These are phyloP conservation scores for Dryoscopus gambensis DNA, from an alignment of 2,113 vertebrate species.

Conservation along the genomic window DNA sequence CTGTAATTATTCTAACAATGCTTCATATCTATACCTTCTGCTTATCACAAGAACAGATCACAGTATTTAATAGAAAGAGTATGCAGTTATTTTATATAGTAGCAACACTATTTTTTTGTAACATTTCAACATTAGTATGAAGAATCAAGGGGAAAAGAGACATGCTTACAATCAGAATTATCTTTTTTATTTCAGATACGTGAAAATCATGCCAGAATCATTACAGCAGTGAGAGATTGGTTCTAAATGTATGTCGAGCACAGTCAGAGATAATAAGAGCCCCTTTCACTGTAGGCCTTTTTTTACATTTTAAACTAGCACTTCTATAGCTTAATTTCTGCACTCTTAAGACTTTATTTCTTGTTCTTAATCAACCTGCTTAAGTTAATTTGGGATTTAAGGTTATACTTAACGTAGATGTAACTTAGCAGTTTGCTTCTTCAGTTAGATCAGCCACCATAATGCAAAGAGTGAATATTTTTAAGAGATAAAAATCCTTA, in stretches of 20 bases:
- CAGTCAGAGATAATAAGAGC: neutral
- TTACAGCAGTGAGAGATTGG: neutral
- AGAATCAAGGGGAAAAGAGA: neutral
- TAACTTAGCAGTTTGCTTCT: neutral
- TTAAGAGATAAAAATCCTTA: neutral
- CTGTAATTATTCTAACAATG: neutral
- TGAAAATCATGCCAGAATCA: neutral
- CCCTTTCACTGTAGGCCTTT: neutral
- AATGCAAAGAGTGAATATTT: neutral
- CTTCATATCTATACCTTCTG: neutral
- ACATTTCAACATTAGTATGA: neutral
- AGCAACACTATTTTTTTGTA: neutral
- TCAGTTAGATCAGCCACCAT: neutral
- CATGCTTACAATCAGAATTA: neutral
- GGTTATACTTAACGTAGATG: neutral
- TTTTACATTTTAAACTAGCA: neutral
- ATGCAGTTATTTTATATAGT: neutral
- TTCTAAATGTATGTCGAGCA: neutral
- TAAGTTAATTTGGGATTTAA: neutral
- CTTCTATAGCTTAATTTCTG: neutral
- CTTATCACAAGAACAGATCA: neutral
- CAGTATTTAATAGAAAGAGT: neutral
- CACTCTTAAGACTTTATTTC: neutral
- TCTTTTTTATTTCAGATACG: neutral
- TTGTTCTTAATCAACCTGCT: neutral